Conservation (phyloP, 92 coral and sea anemone genomes). For the Zoanthus solanderi region DNA sequence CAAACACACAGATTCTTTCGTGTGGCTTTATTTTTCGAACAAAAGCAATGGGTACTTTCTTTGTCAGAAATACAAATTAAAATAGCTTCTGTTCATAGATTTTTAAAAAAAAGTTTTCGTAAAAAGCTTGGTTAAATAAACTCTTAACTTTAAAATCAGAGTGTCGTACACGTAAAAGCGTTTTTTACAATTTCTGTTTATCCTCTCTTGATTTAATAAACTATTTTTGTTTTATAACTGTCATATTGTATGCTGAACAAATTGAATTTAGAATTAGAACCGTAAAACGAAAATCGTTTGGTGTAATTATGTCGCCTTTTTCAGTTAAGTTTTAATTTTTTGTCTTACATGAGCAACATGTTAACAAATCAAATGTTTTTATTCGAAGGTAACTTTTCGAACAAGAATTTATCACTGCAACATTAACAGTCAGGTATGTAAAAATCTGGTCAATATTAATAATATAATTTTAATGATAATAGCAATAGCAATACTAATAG, state of each 20-base stretch:
- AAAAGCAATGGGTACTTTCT: neutral
- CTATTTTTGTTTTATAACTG: no score
- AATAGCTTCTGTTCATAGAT: neutral
- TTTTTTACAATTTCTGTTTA: neutral
- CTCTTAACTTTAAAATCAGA: neutral
- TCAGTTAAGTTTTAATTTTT: no score
- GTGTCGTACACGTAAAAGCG: neutral
- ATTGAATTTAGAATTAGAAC: no score
- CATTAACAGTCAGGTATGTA: slow-evolving; percentile 79
- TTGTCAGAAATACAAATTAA: neutral
- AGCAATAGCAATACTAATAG: no score
- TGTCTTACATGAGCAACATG: no score
- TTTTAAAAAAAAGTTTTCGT: neutral
- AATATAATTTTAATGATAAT: no score
- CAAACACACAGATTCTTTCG: neutral
- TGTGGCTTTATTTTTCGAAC: neutral
- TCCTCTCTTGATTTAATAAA: no score
- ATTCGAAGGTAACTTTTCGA: slow-evolving; percentile 72
- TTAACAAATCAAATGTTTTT: neutral
- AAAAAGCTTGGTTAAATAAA: neutral
- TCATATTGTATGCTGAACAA: no score
- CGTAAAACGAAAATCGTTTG: no score
- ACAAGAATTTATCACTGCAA: slow-evolving; percentile 88
- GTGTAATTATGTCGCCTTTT: no score
- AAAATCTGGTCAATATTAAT: no score